Evolutionary conservation across 2,888 invertebrate species (phyloP).

Genomic region (Ypsolopha scabrella): DNA sequence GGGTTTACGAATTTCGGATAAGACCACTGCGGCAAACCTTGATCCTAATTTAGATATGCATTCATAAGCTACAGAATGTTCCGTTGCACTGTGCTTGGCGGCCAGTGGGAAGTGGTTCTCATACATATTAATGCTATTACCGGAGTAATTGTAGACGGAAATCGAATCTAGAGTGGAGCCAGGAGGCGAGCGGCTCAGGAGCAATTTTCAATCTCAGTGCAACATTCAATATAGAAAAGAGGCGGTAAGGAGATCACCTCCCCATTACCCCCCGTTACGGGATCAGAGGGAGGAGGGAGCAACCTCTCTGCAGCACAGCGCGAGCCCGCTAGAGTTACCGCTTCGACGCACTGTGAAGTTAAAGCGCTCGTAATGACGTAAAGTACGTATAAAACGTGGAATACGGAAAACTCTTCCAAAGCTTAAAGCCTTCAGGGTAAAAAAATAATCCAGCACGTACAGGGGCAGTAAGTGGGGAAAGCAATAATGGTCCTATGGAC

Average conservation of each 20-base stretch:
- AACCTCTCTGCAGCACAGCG: not conserved
- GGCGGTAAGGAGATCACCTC: not conserved
- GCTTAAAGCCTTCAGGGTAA: not conserved
- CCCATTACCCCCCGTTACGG: not conserved
- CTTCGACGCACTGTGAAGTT: constrained; percentile 1
- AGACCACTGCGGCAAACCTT: too few species aligned
- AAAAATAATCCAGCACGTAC: not conserved
- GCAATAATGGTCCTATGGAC: not conserved
- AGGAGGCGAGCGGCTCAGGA: constrained; percentile 35
- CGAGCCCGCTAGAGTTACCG: not conserved
- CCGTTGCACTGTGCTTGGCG: constrained; percentile 11
- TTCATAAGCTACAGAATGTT: constrained; percentile 7
- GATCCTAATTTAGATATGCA: not conserved
- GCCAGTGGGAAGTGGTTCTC: constrained; percentile 11
- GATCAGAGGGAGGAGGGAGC: not conserved
- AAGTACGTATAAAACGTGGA: not conserved
- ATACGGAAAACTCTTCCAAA: not conserved
- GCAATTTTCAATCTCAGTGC: constrained; percentile 34
- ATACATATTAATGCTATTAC: constrained; percentile 22
- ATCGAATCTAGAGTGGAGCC: constrained; percentile 32
- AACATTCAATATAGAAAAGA: not conserved
- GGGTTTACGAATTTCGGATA: too few species aligned
- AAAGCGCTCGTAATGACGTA: not conserved
- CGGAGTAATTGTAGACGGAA: constrained; percentile 28
- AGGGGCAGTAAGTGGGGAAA: not conserved